Evolutionary conservation across 2,113 vertebrate genomes (phyloP), one percentile per base, ranked within the genome.

Genomic region (Gopherus flavomarginatus): DNA sequence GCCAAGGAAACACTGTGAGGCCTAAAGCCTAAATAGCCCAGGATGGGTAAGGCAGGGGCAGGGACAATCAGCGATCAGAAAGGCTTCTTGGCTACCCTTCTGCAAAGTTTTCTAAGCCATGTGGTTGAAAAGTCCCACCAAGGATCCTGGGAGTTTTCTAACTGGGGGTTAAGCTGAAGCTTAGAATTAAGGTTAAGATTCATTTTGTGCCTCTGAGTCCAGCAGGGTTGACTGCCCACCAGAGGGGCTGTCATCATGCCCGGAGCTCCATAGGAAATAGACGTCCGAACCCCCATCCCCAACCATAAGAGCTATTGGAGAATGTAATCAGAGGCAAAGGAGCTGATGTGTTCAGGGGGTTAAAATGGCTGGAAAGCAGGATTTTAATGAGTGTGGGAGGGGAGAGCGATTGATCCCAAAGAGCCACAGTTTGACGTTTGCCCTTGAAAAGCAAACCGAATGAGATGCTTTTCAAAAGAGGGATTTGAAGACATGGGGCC

Each of bases 1-100:
- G 92, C 88, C 95, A 77, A 91, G 94, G 97, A 98, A 54, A 98
- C 94, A 93, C 92, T 54, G 80, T 87, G 94, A 96, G 89, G 88
- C 90, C 96, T 95, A 81, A 95, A 90, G 83, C 49, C 49, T 81
- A 92, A 89, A 10, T 47, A 69, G 65, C 89, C 53, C 12, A 24
- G 83, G 94, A 95, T 90, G 96, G 95, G 92, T 49, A 81, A 77
- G 14, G 72, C 54, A 91, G 38, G 0, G 1, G 65, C 90, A 90
- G 27, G 38, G 50, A 26, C 81, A 95, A 26, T 17, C 84, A 19
- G 89, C 69, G 22, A 56, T 62, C 56, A 21, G 72, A 38, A 69
- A 69, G 35, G 62, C 29, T 69, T 86, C 86, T 10, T 16, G 1
- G 53, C 35, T 29, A 26, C 11, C 31, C 27, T 4, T 54, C 17